Base-by-base conservation (phyloP, 2,113 vertebrate genomes). In the Myrmecobius fasciatus region DNA sequence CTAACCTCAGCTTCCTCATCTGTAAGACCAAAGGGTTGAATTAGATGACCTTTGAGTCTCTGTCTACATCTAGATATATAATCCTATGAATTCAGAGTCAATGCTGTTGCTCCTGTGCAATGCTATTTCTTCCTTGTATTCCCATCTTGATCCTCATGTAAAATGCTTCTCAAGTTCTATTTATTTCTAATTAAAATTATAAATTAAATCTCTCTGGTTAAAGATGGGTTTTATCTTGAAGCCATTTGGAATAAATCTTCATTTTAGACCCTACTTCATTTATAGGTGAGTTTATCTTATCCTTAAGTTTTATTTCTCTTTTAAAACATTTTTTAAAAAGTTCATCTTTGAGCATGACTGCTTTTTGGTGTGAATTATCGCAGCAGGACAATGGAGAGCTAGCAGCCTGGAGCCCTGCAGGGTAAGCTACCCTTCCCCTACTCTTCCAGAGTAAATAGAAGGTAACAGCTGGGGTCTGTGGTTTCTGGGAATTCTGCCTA, bases 401-500 rank as follows among this genome's bases (percentile, higher is more conserved):
- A 83, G 67, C 67, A 83, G 67, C 36, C 67, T 83, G n/a, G n/a
- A 83, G 67, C 43, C 67, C n/a, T 43, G 20, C 67, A 83, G 67
- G n/a, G n/a, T 83, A 83, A 43, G 67, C 67, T 83, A 22, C 67
- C n/a, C n/a, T 43, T 83, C n/a, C 67, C n/a, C n/a, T 83, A 43
- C 20, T 83, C n/a, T 83, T 43, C 36, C n/a, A 83, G 67, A 43
- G 67, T 83, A 83, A 43, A 43, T 83, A 43, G 67, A 83, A 83
- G 67, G n/a, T 43, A 43, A 83, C 67, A 83, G 67, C 67, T 83
- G 67, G 67, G 67, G n/a, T 83, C 67, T 83, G 67, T 83, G n/a
- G 67, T 83, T 83, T 83, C n/a, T 83, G 67, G 67, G 67, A 83
- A 83, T 83, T 83, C 67, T 83, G 67, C 67, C 67, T 83, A 83